phyloP scores from a whole-genome alignment of 2,888 invertebrate genomes.

The Lasioglossum pauxillum region DNA sequence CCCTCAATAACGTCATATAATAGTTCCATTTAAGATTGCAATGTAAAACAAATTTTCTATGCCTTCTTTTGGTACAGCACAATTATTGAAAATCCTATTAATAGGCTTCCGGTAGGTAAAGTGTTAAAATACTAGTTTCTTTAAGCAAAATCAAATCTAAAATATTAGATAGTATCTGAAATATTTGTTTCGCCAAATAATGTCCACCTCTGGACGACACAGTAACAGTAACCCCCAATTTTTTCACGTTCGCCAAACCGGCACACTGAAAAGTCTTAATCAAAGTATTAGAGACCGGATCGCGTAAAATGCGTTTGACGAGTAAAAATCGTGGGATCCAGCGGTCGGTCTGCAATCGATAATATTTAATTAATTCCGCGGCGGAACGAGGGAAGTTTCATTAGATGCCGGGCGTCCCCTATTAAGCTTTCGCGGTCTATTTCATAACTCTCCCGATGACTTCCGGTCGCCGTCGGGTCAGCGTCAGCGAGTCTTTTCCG shows the following conservation, averaged over 20 bases:
- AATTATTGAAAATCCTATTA: too few relatives aligned
- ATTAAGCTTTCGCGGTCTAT: constrained; percentile 11
- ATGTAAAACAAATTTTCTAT: too few relatives aligned
- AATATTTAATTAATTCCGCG: neutral
- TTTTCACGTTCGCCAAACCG: neutral
- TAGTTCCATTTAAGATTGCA: too few relatives aligned
- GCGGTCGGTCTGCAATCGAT: neutral
- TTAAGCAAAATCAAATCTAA: too few relatives aligned
- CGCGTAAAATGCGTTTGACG: neutral
- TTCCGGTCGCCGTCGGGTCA: constrained; percentile 30
- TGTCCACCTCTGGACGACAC: too few relatives aligned
- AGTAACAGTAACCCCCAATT: neutral
- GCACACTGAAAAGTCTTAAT: neutral
- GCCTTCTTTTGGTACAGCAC: too few relatives aligned
- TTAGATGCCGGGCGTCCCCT: neutral
- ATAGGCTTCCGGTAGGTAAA: too few relatives aligned
- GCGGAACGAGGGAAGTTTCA: neutral
- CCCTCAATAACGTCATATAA: too few relatives aligned
- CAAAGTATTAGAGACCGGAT: neutral
- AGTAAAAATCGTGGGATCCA: neutral
- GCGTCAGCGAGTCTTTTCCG: constrained; percentile 25
- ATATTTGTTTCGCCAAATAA: too few relatives aligned
- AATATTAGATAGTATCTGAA: too few relatives aligned
- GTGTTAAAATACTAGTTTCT: too few relatives aligned
- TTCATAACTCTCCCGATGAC: constrained; percentile 49